Base-by-base conservation (phyloP, 2,113 vertebrate species). In the Calyptomena viridis region DNA sequence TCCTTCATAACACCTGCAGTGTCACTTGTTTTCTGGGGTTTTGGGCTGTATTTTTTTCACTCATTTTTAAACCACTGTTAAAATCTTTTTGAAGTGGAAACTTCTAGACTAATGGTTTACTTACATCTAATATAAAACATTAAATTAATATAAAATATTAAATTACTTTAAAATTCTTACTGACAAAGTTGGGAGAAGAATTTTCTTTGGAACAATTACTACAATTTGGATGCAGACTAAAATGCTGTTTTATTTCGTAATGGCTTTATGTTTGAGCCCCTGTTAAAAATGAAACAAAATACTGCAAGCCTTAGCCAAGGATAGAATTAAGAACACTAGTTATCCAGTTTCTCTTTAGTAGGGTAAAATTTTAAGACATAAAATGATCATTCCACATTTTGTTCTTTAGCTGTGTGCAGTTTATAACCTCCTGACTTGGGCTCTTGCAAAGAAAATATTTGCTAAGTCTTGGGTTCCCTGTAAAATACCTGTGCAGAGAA, bases 401-500 rank as follows among this genome's bases (percentile, higher is more conserved):
- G 19, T 83, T 79, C 24, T 66, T 49, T 28, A 77, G 44, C 47
- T 64, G 20, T 63, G 44, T 90, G 71, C 64, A 67, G 72, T 94
- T 95, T 88, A 81, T 93, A 87, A 72, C 83, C 40, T 92, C 72
- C 53, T 84, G 78, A 71, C 72, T 89, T 60, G 52, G 92, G 85
- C 87, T 53, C 39, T 74, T 35, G 31, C 23, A 94, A 72, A 75
- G 31, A 96, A 89, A 95, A 96, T 94, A 95, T 94, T 93, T 96
- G 94, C 88, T 84, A 39, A 92, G 62, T 44, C 7, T 94, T 86
- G 88, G 88, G 22, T 92, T 93, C 60, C 53, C 75, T 94, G 56
- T 94, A 86, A 93, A 91, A 83, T 88, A 78, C 3, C 68, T 28
- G 33, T 91, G 75, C 63, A 90, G 72, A 85, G 92, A 74, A 83